Base-by-base conservation (phyloP, 2,797 vertebrate genomes). In the Notolepis coatsorum region DNA sequence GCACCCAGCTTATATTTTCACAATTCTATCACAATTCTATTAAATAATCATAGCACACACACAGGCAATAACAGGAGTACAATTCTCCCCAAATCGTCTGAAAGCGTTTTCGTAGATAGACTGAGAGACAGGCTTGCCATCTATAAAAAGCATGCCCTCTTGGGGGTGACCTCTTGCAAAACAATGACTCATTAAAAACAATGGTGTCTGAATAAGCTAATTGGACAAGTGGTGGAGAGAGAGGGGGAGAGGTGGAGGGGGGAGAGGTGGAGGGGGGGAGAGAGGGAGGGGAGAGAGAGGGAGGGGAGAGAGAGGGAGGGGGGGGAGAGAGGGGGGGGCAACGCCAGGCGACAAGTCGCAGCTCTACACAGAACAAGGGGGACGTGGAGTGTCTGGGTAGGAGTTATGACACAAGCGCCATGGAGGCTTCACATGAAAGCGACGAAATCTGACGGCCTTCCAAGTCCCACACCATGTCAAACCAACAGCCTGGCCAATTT, bases 191-290 rank as follows among this genome's bases (percentile, higher is more conserved):
- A 80, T 84, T 80, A 84, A 84, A n/a, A 80, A 82, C 62, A 76
- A 68, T 60, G 71, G 56, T 43, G 71, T 84, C 74, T 89, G 85
- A 89, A 71, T 85, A 81, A 79, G 78, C 84, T 89, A 85, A 89
- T 87, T 84, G 78, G 81, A 83, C 73, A 60, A 65, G 63, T 28
- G 17, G 68, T 61, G 74, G 65, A 5, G n/a, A 38, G 57, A 76
- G 42, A n/a, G 33, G 33, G n/a, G 33, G n/a, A 4, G n/a, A n/a
- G 37, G 54, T 17, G 21, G 43, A 13, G 35, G 38, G 45, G 35
- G n/a, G 45, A 35, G 37, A 31, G 30, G 10, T 6, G 10, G 30
- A 31, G 2, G 10, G 2, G 10, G 30, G 10, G 30, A 31, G 25
- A 52, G 15, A 12, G 33, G 31, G 65, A 64, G 30, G 28, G 10